Evolutionary conservation across 2,797 vertebrate genomes (phyloP).

Genomic region (Xenops minutus): DNA sequence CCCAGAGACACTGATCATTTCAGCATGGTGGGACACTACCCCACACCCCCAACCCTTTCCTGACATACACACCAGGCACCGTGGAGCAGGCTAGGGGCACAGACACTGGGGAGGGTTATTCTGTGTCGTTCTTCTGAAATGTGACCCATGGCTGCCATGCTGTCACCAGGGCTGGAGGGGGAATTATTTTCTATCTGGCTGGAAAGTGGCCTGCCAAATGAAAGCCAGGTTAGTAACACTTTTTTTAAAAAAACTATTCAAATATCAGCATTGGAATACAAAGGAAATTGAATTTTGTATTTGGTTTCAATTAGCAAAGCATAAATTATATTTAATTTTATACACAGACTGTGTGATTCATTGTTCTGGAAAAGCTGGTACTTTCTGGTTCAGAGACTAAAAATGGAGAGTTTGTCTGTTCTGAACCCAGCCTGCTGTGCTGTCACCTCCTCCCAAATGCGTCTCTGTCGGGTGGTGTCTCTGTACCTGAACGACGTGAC

Average conservation of each 20-base stretch:
- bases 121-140: not conserved
- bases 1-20: accelerated
- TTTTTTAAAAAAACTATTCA: slow-evolving; percentile 18
- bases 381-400: slow-evolving; percentile 37
- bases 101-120: not conserved
- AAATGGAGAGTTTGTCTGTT: slow-evolving; percentile 12
- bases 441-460: not conserved
- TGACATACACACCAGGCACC: accelerated
- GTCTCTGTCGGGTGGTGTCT: not conserved
- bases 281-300: slow-evolving; percentile 74
- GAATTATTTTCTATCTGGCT: slow-evolving; percentile 6
- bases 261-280: slow-evolving; percentile 55
- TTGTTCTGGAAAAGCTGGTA: slow-evolving; percentile 59
- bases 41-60: too few relatives aligned
- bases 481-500: not conserved
- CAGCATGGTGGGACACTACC: not conserved
- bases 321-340: slow-evolving; percentile 78
- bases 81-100: not conserved
- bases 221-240: slow-evolving; percentile 52
- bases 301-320: slow-evolving; percentile 79
- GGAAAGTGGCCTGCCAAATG: not conserved
- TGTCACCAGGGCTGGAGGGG: not conserved
- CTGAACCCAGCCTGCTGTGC: not conserved
- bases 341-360: slow-evolving; percentile 57
- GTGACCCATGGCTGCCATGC: accelerated